These are phyloP conservation scores for Apis mellifera DNA, from an alignment of 1,140 invertebrate genomes.

Conservation along the genomic window Amel_HAv3.1 CM009938.2:3465001-3465500, in stretches of 20 bases:
- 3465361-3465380: background rate
- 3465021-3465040: background rate
- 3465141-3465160: background rate
- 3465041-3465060: background rate
- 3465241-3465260: background rate
- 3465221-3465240: background rate
- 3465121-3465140: too few relatives aligned
- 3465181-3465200: background rate
- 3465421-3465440: background rate
- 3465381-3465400: background rate
- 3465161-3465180: background rate
- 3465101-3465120: background rate
- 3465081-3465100: conserved; percentile 38
- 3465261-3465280: background rate
- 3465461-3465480: background rate
- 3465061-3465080: conserved; percentile 7
- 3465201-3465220: background rate
- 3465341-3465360: conserved; percentile 16
- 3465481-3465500: background rate
- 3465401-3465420: background rate
- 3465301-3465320: background rate
- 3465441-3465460: background rate
- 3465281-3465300: background rate
- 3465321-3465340: conserved; percentile 7
- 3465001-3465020: background rate